Evolutionary conservation across 2,113 vertebrate genomes (phyloP), one percentile per base, ranked within the genome.

Genomic region (Hyla sarda): DNA sequence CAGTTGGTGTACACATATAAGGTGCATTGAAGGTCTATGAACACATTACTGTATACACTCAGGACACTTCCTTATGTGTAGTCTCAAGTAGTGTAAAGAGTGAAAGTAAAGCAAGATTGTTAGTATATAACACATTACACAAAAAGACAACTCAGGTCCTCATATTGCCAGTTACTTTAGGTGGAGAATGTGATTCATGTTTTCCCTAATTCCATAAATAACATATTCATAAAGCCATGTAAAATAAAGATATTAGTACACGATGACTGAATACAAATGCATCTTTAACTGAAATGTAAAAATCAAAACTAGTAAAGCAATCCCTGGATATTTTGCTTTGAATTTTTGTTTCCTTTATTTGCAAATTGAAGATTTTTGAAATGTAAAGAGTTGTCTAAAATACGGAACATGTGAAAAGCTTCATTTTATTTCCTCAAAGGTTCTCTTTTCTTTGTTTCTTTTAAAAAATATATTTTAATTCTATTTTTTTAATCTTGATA

Each of bases 401-500:
- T 12, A 21, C 32, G 37, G 67, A 41, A 37, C 67, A 3, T 5
- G 14, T 69, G 32, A 71, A 71, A 56, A 56, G 30, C 19, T 34
- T 23, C 17, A 56, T 83, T 62, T 75, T 74, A 34, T 41, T 56
- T 75, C 21, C 32, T 23, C 9, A 48, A 23, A 84, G 52, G 34
- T 84, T 45, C 76, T 73, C 23, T 30, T 37, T 45, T 56, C 23
- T 4, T 58, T 23, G 56, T n/a, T n/a, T n/a, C n/a, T n/a, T n/a
- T n/a, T n/a, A n/a, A n/a, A n/a, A n/a, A n/a, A n/a, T 52, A 32
- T 1, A 37, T 25, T 71, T 75, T 19, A 25, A 7, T 83, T 83
- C 32, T 34, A 58, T 83, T 58, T 62, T 67, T 78, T 79, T 85
- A 60, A 85, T 85, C 83, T 54, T 54, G 12, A 50, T 56, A 85